These are phyloP conservation scores for Liposcelis brunnea DNA, from an alignment of 2,888 invertebrate species.

Conservation along the genomic window DNA sequence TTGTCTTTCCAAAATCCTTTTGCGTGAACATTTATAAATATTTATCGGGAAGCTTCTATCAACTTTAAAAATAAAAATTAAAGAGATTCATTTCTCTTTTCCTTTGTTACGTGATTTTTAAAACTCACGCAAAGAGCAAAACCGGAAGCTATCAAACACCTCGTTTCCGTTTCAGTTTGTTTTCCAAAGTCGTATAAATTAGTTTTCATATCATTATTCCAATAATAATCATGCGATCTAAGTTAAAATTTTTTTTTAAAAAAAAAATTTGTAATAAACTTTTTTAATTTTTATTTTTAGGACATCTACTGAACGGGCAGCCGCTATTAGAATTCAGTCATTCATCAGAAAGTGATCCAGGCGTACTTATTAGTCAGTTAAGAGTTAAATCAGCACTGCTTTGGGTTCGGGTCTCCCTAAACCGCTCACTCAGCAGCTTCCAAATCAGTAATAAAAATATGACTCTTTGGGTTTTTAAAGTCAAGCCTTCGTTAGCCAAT, in stretches of 20 bases:
- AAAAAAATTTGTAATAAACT: neutral
- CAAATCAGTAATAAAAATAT: constrained; percentile 31
- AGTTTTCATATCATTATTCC: too few relatives aligned
- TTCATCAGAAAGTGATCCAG: constrained; percentile 31
- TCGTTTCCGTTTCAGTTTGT: too few relatives aligned
- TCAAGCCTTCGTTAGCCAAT: constrained; percentile 37
- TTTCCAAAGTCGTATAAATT: too few relatives aligned
- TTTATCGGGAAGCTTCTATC: too few relatives aligned
- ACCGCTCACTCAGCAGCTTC: constrained; percentile 22
- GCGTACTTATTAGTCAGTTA: constrained; percentile 32
- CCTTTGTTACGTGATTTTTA: too few relatives aligned
- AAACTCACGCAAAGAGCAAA: too few relatives aligned
- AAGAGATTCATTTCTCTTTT: too few relatives aligned
- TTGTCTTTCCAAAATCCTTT: too few relatives aligned
- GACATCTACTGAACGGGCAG: constrained; percentile 67
- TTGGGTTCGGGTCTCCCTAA: constrained; percentile 50
- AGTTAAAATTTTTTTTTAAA: neutral
- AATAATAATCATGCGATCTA: too few relatives aligned
- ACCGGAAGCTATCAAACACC: too few relatives aligned
- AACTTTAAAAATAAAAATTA: too few relatives aligned
- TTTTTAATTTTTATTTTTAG: constrained; percentile 29
- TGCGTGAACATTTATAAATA: too few relatives aligned
- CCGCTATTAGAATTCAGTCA: constrained; percentile 71
- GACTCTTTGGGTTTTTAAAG: constrained; percentile 55
- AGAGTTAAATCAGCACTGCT: constrained; percentile 62